A percentile compares a stretch with the other conserved stretches of the same genome.
Conservation (phyloP, 2,888 invertebrate species). For the Drosophila ustulata region DNA sequence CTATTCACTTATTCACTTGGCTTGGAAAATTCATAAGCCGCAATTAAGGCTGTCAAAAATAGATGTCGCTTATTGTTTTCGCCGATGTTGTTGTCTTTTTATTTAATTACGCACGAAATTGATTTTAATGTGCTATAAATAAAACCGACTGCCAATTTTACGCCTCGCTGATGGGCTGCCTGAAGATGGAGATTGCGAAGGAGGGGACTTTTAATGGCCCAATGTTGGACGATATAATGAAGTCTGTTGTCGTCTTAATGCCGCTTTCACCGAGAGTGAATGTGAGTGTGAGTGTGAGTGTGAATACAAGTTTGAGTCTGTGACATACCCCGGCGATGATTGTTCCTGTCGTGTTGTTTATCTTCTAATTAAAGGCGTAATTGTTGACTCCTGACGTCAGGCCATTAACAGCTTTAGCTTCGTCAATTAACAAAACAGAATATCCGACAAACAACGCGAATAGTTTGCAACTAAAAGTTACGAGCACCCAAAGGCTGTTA, state of each 20-base stretch:
- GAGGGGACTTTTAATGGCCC: constrained; percentile 31
- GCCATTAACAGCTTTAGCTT: constrained; percentile 49
- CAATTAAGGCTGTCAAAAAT: constrained; percentile 59
- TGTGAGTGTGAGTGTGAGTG: background rate
- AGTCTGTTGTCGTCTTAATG: constrained; percentile 59
- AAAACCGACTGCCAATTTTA: constrained; percentile 67
- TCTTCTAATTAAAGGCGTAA: constrained; percentile 71
- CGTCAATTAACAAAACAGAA: constrained; percentile 27
- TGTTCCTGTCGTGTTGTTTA: constrained; percentile 50
- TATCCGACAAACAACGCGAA: constrained; percentile 10
- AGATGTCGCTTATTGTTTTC: constrained; percentile 41
- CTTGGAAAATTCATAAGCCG: constrained; percentile 43
- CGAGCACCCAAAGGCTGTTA: background rate
- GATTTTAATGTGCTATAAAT: constrained; percentile 78
- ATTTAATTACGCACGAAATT: constrained; percentile 74
- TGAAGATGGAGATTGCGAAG: background rate
- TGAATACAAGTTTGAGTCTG: background rate
- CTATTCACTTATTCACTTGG: background rate
- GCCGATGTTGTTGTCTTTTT: constrained; percentile 33
- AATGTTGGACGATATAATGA: constrained; percentile 64
- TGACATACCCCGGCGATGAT: constrained; percentile 23
- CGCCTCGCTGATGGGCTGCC: constrained; percentile 35
- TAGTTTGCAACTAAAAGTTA: constrained; percentile 11
- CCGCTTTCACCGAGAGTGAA: background rate
- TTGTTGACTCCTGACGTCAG: constrained; percentile 67